Conservation (phyloP, 2,797 vertebrate species). For the Tapirus indicus region DNA sequence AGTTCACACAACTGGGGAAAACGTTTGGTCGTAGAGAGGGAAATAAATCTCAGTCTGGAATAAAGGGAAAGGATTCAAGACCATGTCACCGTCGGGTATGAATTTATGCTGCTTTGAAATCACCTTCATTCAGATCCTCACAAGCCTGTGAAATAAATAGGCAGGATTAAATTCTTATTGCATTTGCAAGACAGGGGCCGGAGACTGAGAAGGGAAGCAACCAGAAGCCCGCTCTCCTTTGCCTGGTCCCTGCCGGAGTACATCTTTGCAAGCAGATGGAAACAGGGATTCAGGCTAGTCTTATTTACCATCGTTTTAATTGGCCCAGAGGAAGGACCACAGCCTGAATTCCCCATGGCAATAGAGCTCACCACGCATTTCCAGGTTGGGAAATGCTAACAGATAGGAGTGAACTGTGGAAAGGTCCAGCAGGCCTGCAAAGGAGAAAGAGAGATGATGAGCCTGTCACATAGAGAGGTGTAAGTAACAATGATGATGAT, state of each 20-base stretch:
- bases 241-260: neutral
- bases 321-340: neutral
- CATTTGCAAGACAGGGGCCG: too few relatives aligned
- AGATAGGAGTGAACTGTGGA: neutral
- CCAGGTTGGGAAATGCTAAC: neutral
- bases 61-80: neutral
- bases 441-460: neutral
- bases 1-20: neutral
- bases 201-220: neutral
- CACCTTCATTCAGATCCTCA: neutral
- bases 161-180: neutral
- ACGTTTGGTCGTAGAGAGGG: neutral
- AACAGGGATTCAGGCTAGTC: neutral
- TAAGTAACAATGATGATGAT: neutral
- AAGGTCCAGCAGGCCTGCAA: neutral
- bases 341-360: neutral
- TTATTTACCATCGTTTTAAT: neutral
- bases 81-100: fast-evolving
- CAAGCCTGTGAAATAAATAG: neutral
- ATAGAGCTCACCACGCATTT: neutral
- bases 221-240: neutral
- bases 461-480: neutral
- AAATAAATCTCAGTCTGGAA: neutral
- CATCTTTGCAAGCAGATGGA: neutral
- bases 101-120: neutral